Evolutionary conservation across 2,797 vertebrate genomes (phyloP), one percentile per base, ranked within the genome.

Genomic region (Microhierax caerulescens): DNA sequence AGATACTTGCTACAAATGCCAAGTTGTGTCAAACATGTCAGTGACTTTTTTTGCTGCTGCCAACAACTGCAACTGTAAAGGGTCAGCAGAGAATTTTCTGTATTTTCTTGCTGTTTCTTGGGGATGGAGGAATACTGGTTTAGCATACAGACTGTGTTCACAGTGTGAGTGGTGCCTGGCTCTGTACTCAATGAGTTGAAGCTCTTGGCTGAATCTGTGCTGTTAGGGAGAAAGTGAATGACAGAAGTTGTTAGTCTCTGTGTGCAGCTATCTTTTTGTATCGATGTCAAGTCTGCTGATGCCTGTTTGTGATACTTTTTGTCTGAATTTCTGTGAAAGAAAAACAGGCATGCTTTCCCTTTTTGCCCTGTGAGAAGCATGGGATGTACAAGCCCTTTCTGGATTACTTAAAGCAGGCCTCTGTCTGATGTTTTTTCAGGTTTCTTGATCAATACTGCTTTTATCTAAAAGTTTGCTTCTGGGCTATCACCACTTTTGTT

Each of bases 401-500:
- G 73, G 13, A 14, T 82, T 39, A 12, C 36, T 77, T 47, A 37
- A 57, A 81, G 54, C 45, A 41, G 43, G 5, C 60, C 72, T 7
- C 53, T 84, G 9, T 47, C 34, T 82, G 28, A 11, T 34, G 5
- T n/a, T 80, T 75, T 95, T 87, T 68, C 23, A 84, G 24, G 9
- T 61, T 76, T 61, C 74, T 54, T 78, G 18, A 50, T 74, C 50
- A 67, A n/a, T 72, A 16, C 15, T 54, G 9, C 8, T 36, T 84
- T 75, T 79, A 50, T 51, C 5, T 54, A n/a, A 39, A 70, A 74
- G 15, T 30, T 75, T 68, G 15, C 1, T 61, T 90, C 65, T 3
- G 0, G 17, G 30, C 11, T 75, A 7, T 69, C 11, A 7, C 8
- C 0, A 2, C 4, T 3, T 85, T 60, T 84, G 18, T 48, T 68